Percentiles rank a stretch among this genome's conserved stretches.
Evolutionary conservation across 2,113 vertebrate genomes (phyloP).

Genomic region (Lophius piscatorius): DNA sequence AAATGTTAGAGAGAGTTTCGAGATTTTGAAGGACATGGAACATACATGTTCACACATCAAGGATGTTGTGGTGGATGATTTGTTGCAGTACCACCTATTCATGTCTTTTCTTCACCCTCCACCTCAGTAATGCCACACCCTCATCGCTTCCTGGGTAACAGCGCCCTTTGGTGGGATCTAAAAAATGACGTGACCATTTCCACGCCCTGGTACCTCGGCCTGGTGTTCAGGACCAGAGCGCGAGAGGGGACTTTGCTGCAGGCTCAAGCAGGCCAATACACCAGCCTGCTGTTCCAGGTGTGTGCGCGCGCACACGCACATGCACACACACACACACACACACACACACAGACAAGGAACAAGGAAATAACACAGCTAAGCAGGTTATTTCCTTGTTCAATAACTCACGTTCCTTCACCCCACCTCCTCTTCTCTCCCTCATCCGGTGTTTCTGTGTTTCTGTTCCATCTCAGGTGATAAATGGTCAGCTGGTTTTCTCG

Average conservation of each 20-base stretch:
- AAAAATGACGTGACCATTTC: slow-evolving; percentile 92
- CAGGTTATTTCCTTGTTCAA: too few relatives aligned
- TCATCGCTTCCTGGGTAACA: slow-evolving; percentile 91
- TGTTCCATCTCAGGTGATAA: slow-evolving; percentile 85
- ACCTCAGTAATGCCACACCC: slow-evolving; percentile 90
- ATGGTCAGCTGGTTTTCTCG: slow-evolving; percentile 89
- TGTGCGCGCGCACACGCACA: not conserved
- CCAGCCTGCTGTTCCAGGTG: slow-evolving; percentile 93
- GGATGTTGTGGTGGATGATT: too few relatives aligned
- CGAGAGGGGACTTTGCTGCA: slow-evolving; percentile 89
- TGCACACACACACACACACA: not conserved
- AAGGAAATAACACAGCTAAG: too few relatives aligned
- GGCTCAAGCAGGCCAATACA: slow-evolving; percentile 92
- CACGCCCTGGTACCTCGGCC: slow-evolving; percentile 93
- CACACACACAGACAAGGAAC: not conserved
- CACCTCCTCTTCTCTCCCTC: not conserved
- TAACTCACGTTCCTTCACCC: not conserved
- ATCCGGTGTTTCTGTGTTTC: not conserved
- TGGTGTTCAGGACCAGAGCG: slow-evolving; percentile 91
- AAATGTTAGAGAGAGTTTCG: too few relatives aligned
- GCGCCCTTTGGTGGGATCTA: slow-evolving; percentile 94
- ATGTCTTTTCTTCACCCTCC: slow-evolving; percentile 32
- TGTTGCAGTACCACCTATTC: not conserved
- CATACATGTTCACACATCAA: too few relatives aligned
- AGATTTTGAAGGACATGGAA: not conserved